Evolutionary conservation across 2,797 vertebrate genomes (phyloP), one percentile per base, ranked within the genome.

Genomic region (Poeciliopsis infans): DNA sequence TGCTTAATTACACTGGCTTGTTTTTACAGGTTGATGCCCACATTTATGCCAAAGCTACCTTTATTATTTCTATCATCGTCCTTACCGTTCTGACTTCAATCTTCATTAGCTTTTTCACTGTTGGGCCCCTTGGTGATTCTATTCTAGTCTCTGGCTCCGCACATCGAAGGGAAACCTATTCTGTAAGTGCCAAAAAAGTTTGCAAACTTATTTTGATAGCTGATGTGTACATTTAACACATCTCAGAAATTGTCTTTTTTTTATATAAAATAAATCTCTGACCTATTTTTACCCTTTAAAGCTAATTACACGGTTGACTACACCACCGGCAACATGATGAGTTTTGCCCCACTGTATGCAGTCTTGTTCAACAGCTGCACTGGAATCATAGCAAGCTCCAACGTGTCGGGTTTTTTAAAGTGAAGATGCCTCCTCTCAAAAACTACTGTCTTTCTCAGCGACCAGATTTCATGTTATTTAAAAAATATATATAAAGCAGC

Each of bases 361-460:
- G 95, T 97, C 79, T 95, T 97, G 93, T 97, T 97, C 83, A 97
- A 96, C 0, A 96, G 96, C 68, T 97, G 97, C 89, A 97, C 96
- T 0, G 96, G 96, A 23, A 97, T 97, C 84, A 97, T 97, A 96
- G 96, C 96, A 0, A 96, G 96, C 4, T 96, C 96, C 84, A 97
- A 97, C 83, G 96, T 97, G 96, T 97, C 96, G 28, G 96, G 96
- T 97, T 73, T 53, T 49, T 70, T 2, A 0, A 8, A 12, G 8
- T 23, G 25, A 8, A 71, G 7, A 69, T 2, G 13, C 28, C 57
- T 23, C 18, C 11, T 25, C 12, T 13, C 8, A 46, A 31, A 70
- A 28, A 49, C 39, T 20, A 5, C 4, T 23, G 16, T 43, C n/a
- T 33, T 55, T 36, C 7, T 39, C 53, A 46, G 41, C 0, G 2